A percentile compares a stretch with the other conserved stretches of the same genome.
Evolutionary conservation across 1,140 invertebrate species (phyloP).

Genomic region (Saccostrea echinata): DNA sequence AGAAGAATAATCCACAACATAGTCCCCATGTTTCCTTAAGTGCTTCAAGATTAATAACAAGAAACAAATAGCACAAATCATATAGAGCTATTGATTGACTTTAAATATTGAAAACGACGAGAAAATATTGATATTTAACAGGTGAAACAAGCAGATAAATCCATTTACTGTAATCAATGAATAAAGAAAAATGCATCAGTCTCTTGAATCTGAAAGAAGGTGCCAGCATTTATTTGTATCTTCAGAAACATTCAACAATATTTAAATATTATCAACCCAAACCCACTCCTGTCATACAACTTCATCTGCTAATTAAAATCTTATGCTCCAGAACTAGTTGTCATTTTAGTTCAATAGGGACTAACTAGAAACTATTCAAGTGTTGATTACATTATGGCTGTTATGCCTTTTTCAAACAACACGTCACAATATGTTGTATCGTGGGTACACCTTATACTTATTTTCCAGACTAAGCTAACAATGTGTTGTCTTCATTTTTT

Average conservation of each 20-base stretch:
- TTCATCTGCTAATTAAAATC: slow-evolving; percentile 1
- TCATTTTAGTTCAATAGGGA: not conserved
- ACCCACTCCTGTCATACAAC: not conserved
- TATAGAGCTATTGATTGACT: slow-evolving; percentile 16
- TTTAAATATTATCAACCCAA: slow-evolving; percentile 17
- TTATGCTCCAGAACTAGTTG: not conserved
- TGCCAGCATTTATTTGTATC: slow-evolving; percentile 5
- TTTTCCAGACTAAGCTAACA: not conserved
- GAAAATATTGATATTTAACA: slow-evolving; percentile 30
- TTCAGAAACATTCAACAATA: not conserved
- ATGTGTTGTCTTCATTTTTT: too few relatives aligned
- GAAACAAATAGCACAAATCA: slow-evolving; percentile 17
- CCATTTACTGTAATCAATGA: slow-evolving; percentile 25
- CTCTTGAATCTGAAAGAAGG: not conserved
- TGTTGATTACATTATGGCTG: not conserved
- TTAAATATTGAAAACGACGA: slow-evolving; percentile 26
- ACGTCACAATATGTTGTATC: not conserved
- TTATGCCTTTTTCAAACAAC: not conserved
- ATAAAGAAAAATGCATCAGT: not conserved
- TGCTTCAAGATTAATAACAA: slow-evolving; percentile 15
- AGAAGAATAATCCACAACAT: not conserved
- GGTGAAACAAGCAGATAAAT: slow-evolving; percentile 31
- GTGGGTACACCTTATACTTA: not conserved
- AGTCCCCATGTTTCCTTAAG: not conserved
- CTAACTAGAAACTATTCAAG: not conserved